A percentile compares a stretch with the other conserved stretches of the same genome.
Conservation (phyloP, 1,140 invertebrate species). For the Cyclargus thomasi region DNA sequence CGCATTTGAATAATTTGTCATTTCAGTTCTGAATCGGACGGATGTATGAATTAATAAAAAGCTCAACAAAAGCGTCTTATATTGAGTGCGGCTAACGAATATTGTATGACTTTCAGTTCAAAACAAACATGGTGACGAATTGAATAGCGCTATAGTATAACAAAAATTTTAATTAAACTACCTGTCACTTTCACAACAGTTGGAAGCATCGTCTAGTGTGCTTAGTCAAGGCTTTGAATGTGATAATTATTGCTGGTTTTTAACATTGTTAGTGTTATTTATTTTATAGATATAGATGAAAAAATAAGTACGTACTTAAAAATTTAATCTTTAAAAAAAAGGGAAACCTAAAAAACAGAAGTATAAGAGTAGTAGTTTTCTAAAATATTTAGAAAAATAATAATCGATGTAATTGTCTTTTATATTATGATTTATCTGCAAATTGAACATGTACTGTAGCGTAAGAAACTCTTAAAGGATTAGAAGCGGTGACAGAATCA, state of each 20-base stretch:
- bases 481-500: conserved; percentile 62
- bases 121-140: conserved; percentile 4
- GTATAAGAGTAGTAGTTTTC: too few relatives aligned
- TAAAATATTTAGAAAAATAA: too few relatives aligned
- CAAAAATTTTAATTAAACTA: background rate
- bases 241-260: background rate
- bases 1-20: conserved; percentile 13
- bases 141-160: conserved; percentile 9
- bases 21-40: conserved; percentile 8
- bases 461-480: conserved; percentile 61
- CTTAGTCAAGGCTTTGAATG: background rate
- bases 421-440: conserved; percentile 27
- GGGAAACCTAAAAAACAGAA: too few relatives aligned
- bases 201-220: background rate
- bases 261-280: too few relatives aligned
- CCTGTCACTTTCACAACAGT: background rate
- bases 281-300: too few relatives aligned
- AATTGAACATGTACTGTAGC: conserved; percentile 33
- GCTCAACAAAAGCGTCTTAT: conserved; percentile 11
- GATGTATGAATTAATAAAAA: conserved; percentile 16
- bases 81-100: conserved; percentile 15
- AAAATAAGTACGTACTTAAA: too few relatives aligned
- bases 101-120: conserved; percentile 15
- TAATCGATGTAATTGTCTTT: too few relatives aligned
- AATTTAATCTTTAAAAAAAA: too few relatives aligned